phyloP scores from a whole-genome alignment of 2,888 invertebrate genomes.

The Tipula confusa region DNA sequence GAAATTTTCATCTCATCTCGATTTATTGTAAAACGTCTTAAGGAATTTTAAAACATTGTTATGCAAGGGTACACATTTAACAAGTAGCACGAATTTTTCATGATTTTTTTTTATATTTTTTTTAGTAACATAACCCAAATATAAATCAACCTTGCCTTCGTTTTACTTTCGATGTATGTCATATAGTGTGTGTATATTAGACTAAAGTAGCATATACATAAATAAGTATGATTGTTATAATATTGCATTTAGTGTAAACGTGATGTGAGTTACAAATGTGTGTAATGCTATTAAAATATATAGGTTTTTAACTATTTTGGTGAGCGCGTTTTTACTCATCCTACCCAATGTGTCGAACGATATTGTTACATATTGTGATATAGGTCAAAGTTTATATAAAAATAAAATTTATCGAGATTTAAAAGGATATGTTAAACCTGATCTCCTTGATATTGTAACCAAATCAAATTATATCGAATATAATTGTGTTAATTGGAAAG shows the following conservation, averaged over 20 bases:
- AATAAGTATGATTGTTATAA: background rate
- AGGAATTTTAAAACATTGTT: background rate
- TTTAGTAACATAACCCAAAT: background rate
- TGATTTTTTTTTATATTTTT: background rate
- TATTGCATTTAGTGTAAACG: background rate
- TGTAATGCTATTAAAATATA: background rate
- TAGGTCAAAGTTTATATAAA: background rate
- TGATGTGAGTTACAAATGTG: background rate
- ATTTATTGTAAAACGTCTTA: background rate
- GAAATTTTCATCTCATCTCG: background rate
- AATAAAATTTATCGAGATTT: background rate
- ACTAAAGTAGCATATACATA: background rate
- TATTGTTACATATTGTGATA: background rate
- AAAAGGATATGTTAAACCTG: background rate
- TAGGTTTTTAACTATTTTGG: background rate
- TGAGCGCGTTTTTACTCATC: background rate
- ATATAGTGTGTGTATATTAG: too few species aligned
- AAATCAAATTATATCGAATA: background rate
- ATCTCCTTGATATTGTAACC: background rate
- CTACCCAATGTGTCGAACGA: background rate
- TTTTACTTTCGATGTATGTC: background rate
- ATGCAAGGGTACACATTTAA: background rate
- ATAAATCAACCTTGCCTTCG: background rate
- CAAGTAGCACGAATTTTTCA: background rate
- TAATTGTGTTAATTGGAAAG: background rate